Conservation (phyloP, 2,113 vertebrate genomes). For the Corapipo altera region DNA sequence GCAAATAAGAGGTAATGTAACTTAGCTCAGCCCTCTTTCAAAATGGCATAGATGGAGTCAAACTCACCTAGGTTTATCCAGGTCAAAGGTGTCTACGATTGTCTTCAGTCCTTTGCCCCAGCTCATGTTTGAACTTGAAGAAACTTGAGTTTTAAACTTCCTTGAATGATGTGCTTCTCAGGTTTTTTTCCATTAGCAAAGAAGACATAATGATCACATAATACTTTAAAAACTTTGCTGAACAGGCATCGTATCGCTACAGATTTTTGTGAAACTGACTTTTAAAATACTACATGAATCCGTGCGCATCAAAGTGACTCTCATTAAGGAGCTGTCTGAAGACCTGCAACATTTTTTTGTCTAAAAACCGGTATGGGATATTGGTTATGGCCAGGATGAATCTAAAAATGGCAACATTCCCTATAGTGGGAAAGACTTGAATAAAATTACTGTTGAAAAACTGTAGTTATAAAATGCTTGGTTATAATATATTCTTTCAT, state of each 20-base stretch:
- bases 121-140: background rate
- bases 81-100: background rate
- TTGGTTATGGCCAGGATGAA: background rate
- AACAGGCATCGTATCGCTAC: background rate
- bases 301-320: accelerated
- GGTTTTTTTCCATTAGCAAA: background rate
- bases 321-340: background rate
- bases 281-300: background rate
- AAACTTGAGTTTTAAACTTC: background rate
- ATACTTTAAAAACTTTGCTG: background rate
- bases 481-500: background rate
- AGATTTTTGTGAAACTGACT: background rate
- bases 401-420: background rate
- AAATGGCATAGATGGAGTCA: background rate
- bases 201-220: background rate
- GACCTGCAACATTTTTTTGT: background rate
- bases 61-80: background rate
- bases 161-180: background rate
- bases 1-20: background rate
- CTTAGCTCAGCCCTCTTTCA: background rate
- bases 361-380: background rate
- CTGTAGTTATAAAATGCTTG: background rate
- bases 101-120: background rate
- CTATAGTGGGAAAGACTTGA: background rate
- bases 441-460: background rate